Evolutionary conservation across 2,888 invertebrate genomes (phyloP), one percentile per base, ranked within the genome.

Genomic region (Ceriagrion tenellum): DNA sequence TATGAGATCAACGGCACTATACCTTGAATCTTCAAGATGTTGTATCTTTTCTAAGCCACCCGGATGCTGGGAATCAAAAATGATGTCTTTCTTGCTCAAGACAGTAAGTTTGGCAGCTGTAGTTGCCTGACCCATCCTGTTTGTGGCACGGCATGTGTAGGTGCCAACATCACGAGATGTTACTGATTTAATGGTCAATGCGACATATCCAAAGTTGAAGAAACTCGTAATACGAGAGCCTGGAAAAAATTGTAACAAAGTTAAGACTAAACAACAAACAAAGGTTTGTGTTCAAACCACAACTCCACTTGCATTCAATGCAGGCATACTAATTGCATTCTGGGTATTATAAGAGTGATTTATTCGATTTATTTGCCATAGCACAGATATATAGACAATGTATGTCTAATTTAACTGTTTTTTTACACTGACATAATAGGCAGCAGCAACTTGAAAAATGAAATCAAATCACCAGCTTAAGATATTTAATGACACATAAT

Each of bases 191-290:
- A 99, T 99, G 30, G 99, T 99, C 95, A 99, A 97, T 18, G 99
- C 99, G 95, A 99, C 99, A 96, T 99, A 99, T 96, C 99, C 99
- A 97, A 99, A 99, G 97, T 99, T 99, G 97, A 99, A 99, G 97
- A 99, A 99, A 95, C 98, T 98, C 95, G 99, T 99, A 96, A 98
- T 99, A 97, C 99, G 98, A 88, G 99, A 99, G 97, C 97, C 97
- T 97, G 96, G 35, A 95, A 95, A 95, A 96, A 95, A n/a, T n/a
- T n/a, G 95, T 90, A 95, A 95, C 91, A 81, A 88, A 20, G 23
- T 93, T 81, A 56, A 95, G 90, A 47, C 47, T 47, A 56, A n/a
- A 3, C 35, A 13, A 16, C 18, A 56, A 16, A 56, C 47, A 59
- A 59, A 59, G 16, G 16, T 59, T 59, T 59, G 59, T 20, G 59